phyloP scores from a whole-genome alignment of 2,113 vertebrate genomes.

The Leiothrix lutea region DNA sequence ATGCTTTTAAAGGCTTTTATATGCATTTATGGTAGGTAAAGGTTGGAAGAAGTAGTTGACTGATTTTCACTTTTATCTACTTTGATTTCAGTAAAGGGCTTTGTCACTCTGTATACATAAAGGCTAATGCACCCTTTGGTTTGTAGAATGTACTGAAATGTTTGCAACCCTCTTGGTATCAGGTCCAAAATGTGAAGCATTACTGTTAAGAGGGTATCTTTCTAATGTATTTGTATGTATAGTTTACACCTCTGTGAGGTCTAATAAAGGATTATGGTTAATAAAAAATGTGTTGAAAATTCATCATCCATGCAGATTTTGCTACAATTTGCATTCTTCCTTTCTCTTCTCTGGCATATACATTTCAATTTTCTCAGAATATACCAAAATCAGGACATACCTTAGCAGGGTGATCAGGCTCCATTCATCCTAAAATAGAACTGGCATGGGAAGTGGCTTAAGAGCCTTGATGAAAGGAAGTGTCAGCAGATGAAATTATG shows the following conservation, averaged over 20 bases:
- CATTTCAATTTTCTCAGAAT: background rate
- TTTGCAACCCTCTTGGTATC: constrained; percentile 55
- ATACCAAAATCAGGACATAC: background rate
- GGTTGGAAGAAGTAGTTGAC: constrained; percentile 30
- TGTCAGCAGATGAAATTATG: background rate
- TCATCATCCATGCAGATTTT: constrained; percentile 36
- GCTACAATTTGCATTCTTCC: constrained; percentile 26
- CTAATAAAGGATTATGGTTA: constrained; percentile 75
- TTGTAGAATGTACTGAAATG: constrained; percentile 73
- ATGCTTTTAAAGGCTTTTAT: constrained; percentile 58
- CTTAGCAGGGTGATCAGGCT: background rate
- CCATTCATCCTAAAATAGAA: background rate
- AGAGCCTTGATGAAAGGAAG: background rate
- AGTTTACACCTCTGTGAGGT: constrained; percentile 74
- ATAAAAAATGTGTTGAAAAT: constrained; percentile 67
- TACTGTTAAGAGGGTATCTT: constrained; percentile 66
- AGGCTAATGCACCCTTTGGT: constrained; percentile 60
- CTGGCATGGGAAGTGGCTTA: background rate
- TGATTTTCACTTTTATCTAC: constrained; percentile 59
- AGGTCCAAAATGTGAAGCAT: constrained; percentile 60
- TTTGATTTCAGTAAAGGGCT: constrained; percentile 52
- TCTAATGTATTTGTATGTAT: constrained; percentile 73
- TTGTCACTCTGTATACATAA: constrained; percentile 49
- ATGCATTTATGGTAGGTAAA: constrained; percentile 44
- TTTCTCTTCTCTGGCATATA: background rate